Conservation (phyloP, 2,888 invertebrate genomes). For the Himalopsyche japonica region DNA sequence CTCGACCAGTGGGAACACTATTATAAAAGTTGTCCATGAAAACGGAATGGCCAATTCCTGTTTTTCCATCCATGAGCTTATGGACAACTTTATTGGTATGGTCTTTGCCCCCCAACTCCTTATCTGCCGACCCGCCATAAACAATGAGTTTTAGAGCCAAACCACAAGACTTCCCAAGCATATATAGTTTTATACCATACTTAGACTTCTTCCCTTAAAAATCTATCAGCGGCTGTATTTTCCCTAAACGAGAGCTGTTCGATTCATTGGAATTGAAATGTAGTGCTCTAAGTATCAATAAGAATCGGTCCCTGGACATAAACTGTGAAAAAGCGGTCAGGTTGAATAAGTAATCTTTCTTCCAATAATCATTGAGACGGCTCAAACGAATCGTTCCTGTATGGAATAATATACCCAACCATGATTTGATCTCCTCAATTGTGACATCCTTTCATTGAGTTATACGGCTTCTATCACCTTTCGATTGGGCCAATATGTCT, state of each 20-base stretch:
- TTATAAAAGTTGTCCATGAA: too few relatives aligned
- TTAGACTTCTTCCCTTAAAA: not conserved
- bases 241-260: not conserved
- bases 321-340: not conserved
- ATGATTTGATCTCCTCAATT: not conserved
- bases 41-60: too few relatives aligned
- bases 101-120: too few relatives aligned
- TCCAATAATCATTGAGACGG: conserved; percentile 15
- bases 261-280: not conserved
- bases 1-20: too few relatives aligned
- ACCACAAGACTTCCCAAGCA: too few relatives aligned
- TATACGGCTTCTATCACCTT: not conserved
- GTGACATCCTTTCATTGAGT: not conserved
- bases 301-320: not conserved
- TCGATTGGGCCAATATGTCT: not conserved
- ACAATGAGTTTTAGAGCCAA: too few relatives aligned
- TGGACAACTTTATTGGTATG: too few relatives aligned
- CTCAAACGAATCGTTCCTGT: conserved; percentile 7
- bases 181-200: too few relatives aligned
- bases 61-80: too few relatives aligned
- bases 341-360: not conserved
- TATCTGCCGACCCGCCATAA: too few relatives aligned
- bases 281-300: not conserved
- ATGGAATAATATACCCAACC: conserved; percentile 5
- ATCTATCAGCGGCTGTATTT: not conserved